phyloP scores from a whole-genome alignment of 2,113 vertebrate genomes.

The Hippocampus zosterae region DNA sequence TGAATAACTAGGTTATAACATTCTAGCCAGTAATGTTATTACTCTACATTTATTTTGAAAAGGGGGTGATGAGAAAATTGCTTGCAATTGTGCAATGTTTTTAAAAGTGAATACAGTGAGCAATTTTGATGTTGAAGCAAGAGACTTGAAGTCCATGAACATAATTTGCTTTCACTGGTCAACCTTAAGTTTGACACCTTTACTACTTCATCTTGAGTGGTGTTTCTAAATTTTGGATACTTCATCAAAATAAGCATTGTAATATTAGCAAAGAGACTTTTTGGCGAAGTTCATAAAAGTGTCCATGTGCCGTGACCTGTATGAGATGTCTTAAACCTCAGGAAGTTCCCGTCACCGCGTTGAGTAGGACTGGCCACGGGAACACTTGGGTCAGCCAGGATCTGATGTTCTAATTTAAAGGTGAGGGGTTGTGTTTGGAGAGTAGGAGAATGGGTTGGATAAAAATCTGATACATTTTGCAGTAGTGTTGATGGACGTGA shows the following conservation, averaged over 20 bases:
- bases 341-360: neutral
- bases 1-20: too few relatives aligned
- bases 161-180: too few relatives aligned
- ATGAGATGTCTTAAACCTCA: slow-evolving; percentile 34
- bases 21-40: too few relatives aligned
- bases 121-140: too few relatives aligned
- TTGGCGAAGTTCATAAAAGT: neutral
- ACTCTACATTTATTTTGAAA: too few relatives aligned
- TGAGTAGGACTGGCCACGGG: neutral
- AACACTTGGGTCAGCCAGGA: slow-evolving; percentile 14
- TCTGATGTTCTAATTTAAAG: slow-evolving; percentile 45
- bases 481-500: neutral
- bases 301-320: slow-evolving; percentile 22
- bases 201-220: neutral
- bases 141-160: too few relatives aligned
- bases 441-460: neutral
- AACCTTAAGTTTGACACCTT: too few relatives aligned
- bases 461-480: neutral
- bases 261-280: too few relatives aligned
- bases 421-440: too few relatives aligned
- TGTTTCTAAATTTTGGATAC: neutral
- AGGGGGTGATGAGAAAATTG: too few relatives aligned
- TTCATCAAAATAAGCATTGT: neutral
- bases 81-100: too few relatives aligned
- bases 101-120: too few relatives aligned